Conservation (phyloP, 2,888 invertebrate genomes). For the Pseudococcus longispinus region DNA sequence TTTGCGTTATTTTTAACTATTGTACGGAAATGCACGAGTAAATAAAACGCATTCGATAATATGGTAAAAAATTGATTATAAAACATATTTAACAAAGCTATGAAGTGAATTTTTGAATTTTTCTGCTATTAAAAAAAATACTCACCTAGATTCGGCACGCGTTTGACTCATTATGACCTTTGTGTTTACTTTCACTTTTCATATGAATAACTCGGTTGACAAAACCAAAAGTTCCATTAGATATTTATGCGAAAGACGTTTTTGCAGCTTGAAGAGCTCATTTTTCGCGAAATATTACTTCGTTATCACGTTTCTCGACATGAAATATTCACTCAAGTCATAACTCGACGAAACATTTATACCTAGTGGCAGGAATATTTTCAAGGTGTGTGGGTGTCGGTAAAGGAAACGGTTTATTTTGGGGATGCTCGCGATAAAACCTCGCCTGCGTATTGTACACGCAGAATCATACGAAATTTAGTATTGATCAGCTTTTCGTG, state of each 20-base stretch:
- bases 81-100: no score
- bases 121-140: background rate
- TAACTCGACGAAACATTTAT: background rate
- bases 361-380: background rate
- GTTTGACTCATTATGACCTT: background rate
- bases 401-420: slow-evolving; percentile 20
- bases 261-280: background rate
- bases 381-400: slow-evolving; percentile 8
- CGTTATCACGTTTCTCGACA: background rate
- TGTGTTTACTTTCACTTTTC: slow-evolving; percentile 13
- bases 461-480: slow-evolving; percentile 40
- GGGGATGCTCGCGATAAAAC: slow-evolving; percentile 11
- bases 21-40: no score
- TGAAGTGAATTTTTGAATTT: no score
- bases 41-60: no score
- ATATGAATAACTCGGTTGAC: background rate
- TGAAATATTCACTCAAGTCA: background rate
- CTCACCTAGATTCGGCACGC: slow-evolving; percentile 12
- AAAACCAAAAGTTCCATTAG: background rate
- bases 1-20: no score
- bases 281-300: background rate
- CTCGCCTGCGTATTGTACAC: slow-evolving; percentile 33
- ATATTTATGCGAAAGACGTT: background rate
- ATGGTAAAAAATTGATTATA: no score
- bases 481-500: slow-evolving; percentile 35